Conservation (phyloP, 37 sponge, comb jelly and placozoan genomes). For the Oscarella lobularis region DNA sequence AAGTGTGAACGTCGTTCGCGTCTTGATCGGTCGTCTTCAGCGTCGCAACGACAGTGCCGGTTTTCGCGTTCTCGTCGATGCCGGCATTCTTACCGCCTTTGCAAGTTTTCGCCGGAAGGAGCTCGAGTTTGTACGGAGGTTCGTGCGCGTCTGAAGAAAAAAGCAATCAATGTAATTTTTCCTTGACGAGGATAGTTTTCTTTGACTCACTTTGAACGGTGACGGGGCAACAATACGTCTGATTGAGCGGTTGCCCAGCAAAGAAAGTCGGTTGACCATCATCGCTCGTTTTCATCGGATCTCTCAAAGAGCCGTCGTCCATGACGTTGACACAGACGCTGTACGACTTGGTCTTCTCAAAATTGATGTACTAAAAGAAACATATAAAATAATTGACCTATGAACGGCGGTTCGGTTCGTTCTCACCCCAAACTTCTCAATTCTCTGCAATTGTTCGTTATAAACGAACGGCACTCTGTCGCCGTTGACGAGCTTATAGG, state of each 20-base stretch:
- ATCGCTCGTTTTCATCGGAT: neutral
- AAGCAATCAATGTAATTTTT: too few relatives aligned
- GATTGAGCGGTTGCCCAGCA: neutral
- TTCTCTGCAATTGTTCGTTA: neutral
- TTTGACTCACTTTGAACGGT: neutral
- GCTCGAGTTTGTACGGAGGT: neutral
- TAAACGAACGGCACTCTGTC: neutral
- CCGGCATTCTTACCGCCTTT: neutral
- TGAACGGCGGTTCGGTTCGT: neutral
- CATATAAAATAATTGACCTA: neutral
- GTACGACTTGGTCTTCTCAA: neutral
- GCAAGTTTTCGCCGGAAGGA: neutral
- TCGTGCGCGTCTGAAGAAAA: too few relatives aligned
- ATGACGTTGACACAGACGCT: neutral
- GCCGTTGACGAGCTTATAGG: neutral
- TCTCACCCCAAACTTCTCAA: neutral
- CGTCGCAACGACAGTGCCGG: constrained; percentile 2
- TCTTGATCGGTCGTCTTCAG: neutral
- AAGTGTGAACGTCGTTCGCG: neutral
- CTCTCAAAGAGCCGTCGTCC: neutral
- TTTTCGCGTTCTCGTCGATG: neutral
- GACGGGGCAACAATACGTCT: neutral
- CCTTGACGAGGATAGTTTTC: too few relatives aligned
- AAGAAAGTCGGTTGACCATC: neutral
- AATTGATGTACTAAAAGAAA: neutral